phyloP scores from a whole-genome alignment of 1,140 invertebrate genomes.

The Drosophila hydei region DNA sequence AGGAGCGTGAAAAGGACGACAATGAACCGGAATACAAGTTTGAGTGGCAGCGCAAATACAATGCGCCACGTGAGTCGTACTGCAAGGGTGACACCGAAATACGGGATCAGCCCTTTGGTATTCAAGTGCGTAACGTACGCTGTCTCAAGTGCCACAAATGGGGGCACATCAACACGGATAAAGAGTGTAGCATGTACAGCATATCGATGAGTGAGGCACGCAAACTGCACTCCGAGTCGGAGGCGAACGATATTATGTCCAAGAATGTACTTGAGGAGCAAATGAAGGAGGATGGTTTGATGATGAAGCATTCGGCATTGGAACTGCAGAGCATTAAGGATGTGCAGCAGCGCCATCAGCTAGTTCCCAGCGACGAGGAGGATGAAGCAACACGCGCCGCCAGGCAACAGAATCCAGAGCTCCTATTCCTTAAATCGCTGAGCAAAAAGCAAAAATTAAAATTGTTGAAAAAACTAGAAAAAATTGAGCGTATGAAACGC shows the following conservation, averaged over 20 bases:
- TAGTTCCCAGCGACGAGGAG: slow-evolving; percentile 85
- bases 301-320: slow-evolving; percentile 91
- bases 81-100: slow-evolving; percentile 98
- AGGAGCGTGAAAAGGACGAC: slow-evolving; percentile 95
- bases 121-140: slow-evolving; percentile 97
- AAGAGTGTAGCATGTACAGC: slow-evolving; percentile 96
- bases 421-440: slow-evolving; percentile 90
- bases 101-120: slow-evolving; percentile 99
- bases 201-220: slow-evolving; percentile 89
- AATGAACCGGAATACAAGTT: slow-evolving; percentile 99
- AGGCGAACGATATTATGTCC: slow-evolving; percentile 86
- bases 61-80: slow-evolving; percentile 98
- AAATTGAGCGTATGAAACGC: slow-evolving; percentile 88
- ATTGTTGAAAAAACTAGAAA: slow-evolving; percentile 93
- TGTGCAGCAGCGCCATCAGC: slow-evolving; percentile 75
- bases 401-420: slow-evolving; percentile 76
- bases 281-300: slow-evolving; percentile 96
- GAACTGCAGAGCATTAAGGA: slow-evolving; percentile 83
- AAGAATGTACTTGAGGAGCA: slow-evolving; percentile 92
- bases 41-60: slow-evolving; percentile 99
- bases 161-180: slow-evolving; percentile 99
- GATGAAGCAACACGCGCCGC: slow-evolving; percentile 85
- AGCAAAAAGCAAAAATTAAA: slow-evolving; percentile 95
- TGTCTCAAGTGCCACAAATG: slow-evolving; percentile 99
- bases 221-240: slow-evolving; percentile 85